Evolutionary conservation across 2,888 invertebrate species (phyloP), one percentile per base, ranked within the genome.

Genomic region (Mesorhabditis belari): DNA sequence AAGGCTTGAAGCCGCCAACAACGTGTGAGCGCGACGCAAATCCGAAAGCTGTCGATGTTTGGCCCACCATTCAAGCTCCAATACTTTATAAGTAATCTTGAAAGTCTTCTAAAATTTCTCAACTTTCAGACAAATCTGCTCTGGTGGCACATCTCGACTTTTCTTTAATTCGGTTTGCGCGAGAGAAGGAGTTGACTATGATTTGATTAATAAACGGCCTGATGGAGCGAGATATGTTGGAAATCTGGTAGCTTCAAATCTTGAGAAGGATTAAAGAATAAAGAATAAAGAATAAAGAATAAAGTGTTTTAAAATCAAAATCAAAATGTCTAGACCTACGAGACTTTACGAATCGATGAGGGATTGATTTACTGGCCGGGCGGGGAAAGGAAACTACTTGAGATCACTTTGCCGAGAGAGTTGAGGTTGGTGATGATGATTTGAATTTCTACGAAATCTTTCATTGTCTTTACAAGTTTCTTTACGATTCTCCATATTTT

Each of bases 361-460:
- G 58, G 60, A 2, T 44, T 57, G 4, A 77, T 77, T 49, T 58
- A 65, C 26, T 77, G 77, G 77, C 68, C 74, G 4, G 73, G 72
- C 2, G 68, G 69, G 1, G 49, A 53, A 3, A 28, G 55, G 5
- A 76, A 74, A 54, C 77, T 77, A 12, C 60, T 73, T 9, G 77
- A 77, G 57, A 75, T 77, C 23, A 70, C 76, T 2, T 61, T 77
- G 19, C 77, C 77, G 3, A 75, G 74, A 55, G 74, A 76, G 62
- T 60, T 77, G 24, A n/a, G 51, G 51, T 50, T 6, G 21, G 51
- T n/a, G n/a, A 35, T 2, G 1, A 35, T 17, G n/a, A 35, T 35
- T 35, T 35, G 44, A 35, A 35, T 17, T 35, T 35, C n/a, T n/a
- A n/a, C n/a, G n/a, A n/a, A n/a, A n/a, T n/a, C n/a, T n/a, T n/a